These are phyloP conservation scores for Capricornis sumatraensis DNA, from an alignment of 2,113 vertebrate species.

Conservation along the genomic window DNA sequence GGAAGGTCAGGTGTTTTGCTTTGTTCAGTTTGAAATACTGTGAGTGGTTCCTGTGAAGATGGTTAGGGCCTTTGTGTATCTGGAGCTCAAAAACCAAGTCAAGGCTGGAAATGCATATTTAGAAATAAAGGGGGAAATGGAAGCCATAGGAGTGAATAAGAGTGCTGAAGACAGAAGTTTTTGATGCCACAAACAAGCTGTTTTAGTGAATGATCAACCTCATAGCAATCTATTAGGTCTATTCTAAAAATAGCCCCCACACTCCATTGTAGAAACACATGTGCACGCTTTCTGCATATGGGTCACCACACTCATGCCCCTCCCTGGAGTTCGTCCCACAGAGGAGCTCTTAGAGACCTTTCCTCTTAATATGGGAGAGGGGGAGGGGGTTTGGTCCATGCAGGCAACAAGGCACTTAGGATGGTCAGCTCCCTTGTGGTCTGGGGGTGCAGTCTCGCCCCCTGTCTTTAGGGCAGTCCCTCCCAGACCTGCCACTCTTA, in stretches of 20 bases:
- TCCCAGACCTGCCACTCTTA: neutral
- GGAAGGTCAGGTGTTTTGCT: neutral
- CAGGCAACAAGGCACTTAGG: neutral
- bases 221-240: neutral
- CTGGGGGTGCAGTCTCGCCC: neutral
- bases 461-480: neutral
- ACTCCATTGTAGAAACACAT: fast-evolving
- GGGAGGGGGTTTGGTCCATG: neutral
- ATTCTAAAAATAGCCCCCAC: neutral
- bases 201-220: neutral
- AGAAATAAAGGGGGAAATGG: neutral
- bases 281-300: fast-evolving
- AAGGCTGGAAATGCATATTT: neutral
- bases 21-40: neutral
- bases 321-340: neutral
- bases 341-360: neutral
- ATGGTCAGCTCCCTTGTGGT: neutral
- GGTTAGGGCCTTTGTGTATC: neutral
- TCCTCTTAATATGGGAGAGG: neutral
- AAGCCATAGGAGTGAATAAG: neutral
- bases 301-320: neutral
- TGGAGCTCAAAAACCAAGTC: neutral
- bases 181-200: neutral
- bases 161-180: neutral
- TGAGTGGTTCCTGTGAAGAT: neutral